Evolutionary conservation across 2,797 vertebrate genomes (phyloP).

Genomic region (Nothura maculosa): DNA sequence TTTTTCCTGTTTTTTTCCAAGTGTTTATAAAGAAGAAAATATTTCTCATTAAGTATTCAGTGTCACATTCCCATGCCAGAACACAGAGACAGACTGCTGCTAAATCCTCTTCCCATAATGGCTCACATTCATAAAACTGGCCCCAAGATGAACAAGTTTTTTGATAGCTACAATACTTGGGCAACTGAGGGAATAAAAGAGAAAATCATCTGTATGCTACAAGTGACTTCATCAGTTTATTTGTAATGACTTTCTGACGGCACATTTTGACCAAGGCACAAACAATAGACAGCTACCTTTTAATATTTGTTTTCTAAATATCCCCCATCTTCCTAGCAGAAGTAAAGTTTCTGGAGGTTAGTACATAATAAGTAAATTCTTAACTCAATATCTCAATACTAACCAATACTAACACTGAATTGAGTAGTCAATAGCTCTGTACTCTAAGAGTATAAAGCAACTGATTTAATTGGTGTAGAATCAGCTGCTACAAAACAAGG

Average conservation of each 20-base stretch:
- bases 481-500: background rate
- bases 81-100: background rate
- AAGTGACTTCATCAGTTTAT: background rate
- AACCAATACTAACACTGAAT: background rate
- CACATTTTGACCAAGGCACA: background rate
- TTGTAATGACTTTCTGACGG: background rate
- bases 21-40: background rate
- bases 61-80: background rate
- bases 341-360: background rate
- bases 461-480: background rate
- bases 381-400: background rate
- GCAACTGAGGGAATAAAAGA: background rate
- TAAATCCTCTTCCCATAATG: background rate
- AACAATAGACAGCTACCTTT: background rate
- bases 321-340: background rate
- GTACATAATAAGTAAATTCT: background rate
- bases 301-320: background rate
- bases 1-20: background rate
- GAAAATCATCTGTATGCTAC: background rate
- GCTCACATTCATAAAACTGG: accelerated
- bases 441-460: background rate
- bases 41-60: background rate
- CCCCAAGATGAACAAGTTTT: background rate
- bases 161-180: background rate
- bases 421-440: background rate